Evolutionary conservation across 2,888 invertebrate species (phyloP).

Genomic region (Julus scanicus): DNA sequence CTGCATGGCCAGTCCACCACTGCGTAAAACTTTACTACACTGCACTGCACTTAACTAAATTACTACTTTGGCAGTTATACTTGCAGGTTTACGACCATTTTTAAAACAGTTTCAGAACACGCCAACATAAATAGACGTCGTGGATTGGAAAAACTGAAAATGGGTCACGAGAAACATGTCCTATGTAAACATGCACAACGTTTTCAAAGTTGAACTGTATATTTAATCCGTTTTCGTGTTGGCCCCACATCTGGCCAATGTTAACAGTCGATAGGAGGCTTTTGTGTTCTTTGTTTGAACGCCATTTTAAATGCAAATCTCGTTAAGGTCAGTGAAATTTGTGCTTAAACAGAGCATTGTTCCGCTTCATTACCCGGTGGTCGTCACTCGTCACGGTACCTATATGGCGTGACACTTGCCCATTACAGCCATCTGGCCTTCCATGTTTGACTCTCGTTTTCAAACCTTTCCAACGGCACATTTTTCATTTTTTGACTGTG

Average conservation of each 20-base stretch:
- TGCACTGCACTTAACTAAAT: neutral
- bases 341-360: slow-evolving; percentile 17
- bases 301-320: slow-evolving; percentile 6
- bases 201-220: neutral
- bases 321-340: slow-evolving; percentile 4
- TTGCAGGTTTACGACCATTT: too few species aligned
- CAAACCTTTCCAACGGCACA: neutral
- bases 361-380: neutral
- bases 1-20: too few species aligned
- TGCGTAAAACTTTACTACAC: too few species aligned
- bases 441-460: neutral
- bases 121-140: neutral
- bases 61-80: neutral
- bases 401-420: neutral
- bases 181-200: neutral
- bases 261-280: neutral
- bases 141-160: neutral
- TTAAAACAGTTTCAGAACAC: neutral
- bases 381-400: neutral
- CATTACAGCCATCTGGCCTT: neutral
- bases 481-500: neutral
- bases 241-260: neutral
- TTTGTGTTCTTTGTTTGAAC: slow-evolving; percentile 1
- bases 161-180: neutral
- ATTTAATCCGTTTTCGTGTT: neutral